Evolutionary conservation across 2,113 vertebrate species (phyloP).

Genomic region (Gopherus flavomarginatus): DNA sequence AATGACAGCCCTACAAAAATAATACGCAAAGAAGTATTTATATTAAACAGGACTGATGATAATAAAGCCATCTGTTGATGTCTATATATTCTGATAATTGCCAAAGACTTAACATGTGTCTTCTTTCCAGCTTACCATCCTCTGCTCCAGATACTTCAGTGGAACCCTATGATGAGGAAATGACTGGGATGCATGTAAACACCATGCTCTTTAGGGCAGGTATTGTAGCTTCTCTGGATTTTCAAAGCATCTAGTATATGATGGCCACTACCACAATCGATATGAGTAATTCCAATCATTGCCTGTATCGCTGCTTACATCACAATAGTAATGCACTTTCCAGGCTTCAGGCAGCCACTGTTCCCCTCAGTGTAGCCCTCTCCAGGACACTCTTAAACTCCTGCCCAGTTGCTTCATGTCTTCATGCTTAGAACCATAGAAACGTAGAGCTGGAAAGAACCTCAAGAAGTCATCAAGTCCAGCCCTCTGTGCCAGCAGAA

Average conservation of each 20-base stretch:
- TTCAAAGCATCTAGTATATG: background rate
- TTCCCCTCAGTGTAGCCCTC: background rate
- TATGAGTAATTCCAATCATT: background rate
- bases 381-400: background rate
- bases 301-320: background rate
- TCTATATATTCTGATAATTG: background rate
- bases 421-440: background rate
- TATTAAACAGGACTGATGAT: background rate
- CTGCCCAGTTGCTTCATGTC: background rate
- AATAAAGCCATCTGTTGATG: background rate
- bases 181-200: background rate
- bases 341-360: background rate
- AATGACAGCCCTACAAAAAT: rapidly evolving
- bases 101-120: background rate
- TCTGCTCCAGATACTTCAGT: rapidly evolving
- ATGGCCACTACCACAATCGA: rapidly evolving
- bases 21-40: rapidly evolving
- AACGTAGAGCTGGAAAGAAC: background rate
- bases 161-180: background rate
- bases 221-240: background rate
- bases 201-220: background rate
- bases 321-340: background rate
- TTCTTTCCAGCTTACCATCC: background rate
- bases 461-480: background rate
- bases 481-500: background rate